phyloP scores from a whole-genome alignment of 53 echinoderm and acorn worm species.

The Hippasteria phrygiana region DNA sequence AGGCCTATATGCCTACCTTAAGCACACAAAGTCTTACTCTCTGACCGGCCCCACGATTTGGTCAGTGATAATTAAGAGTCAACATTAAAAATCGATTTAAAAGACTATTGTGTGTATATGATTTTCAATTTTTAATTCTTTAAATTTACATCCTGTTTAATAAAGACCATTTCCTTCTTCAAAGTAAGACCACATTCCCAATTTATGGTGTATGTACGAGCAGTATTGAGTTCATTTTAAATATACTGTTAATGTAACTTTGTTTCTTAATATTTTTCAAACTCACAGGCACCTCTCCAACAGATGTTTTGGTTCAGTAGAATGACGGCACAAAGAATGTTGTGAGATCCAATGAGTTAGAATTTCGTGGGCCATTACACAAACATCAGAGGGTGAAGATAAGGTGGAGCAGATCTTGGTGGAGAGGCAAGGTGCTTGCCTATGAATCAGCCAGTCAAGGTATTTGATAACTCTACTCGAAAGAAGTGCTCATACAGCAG shows the following conservation, averaged over 20 bases:
- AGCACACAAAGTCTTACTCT: too few relatives aligned
- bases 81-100: too few relatives aligned
- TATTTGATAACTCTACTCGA: not conserved
- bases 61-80: too few relatives aligned
- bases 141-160: too few relatives aligned
- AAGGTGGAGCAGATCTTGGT: not conserved
- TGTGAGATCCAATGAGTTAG: not conserved
- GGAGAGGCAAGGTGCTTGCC: conserved; percentile 5
- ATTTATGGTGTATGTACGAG: too few relatives aligned
- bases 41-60: too few relatives aligned
- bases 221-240: too few relatives aligned
- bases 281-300: not conserved
- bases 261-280: not conserved
- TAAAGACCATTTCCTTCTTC: too few relatives aligned
- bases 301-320: not conserved
- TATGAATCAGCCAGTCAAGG: not conserved
- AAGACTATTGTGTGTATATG: too few relatives aligned
- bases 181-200: not conserved
- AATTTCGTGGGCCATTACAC: not conserved
- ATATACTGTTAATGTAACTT: too few relatives aligned
- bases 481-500: not conserved
- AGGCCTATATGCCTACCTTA: too few relatives aligned
- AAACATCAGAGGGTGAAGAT: not conserved
- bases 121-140: too few relatives aligned
- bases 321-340: not conserved